Evolutionary conservation across 2,888 invertebrate species (phyloP).

Genomic region (Helicoverpa assulta): DNA sequence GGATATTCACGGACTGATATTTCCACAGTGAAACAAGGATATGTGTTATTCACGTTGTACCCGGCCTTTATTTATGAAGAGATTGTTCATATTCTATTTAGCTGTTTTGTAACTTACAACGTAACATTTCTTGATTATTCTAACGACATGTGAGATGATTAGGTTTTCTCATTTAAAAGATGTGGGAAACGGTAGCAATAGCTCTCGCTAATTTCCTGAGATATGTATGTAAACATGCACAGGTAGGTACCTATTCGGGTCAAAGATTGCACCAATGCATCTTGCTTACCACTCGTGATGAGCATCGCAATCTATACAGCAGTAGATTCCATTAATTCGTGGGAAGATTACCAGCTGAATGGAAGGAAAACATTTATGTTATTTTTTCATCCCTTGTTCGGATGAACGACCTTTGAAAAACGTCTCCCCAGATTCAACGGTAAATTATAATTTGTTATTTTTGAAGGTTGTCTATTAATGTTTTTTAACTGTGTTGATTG

Average conservation of each 20-base stretch:
- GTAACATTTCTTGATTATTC: slow-evolving; percentile 17
- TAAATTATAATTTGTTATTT: slow-evolving; percentile 25
- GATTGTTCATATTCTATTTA: not conserved
- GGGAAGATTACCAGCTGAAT: slow-evolving; percentile 33
- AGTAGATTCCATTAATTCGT: slow-evolving; percentile 30
- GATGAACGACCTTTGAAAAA: slow-evolving; percentile 17
- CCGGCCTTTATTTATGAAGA: too few relatives aligned
- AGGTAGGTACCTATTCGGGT: slow-evolving; percentile 35
- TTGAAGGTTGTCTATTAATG: slow-evolving; percentile 4
- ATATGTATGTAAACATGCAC: slow-evolving; percentile 32
- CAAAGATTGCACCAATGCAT: slow-evolving; percentile 35
- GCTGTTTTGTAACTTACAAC: not conserved
- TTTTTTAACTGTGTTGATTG: slow-evolving; percentile 1
- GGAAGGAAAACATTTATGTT: slow-evolving; percentile 32
- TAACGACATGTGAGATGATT: slow-evolving; percentile 41
- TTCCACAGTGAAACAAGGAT: not conserved
- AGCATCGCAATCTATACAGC: slow-evolving; percentile 32
- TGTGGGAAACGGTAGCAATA: slow-evolving; percentile 44
- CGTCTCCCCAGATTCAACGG: slow-evolving; percentile 9
- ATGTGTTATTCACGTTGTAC: not conserved
- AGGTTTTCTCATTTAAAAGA: slow-evolving; percentile 28
- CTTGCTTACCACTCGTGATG: slow-evolving; percentile 27
- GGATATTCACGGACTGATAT: not conserved
- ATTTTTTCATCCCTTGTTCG: slow-evolving; percentile 33
- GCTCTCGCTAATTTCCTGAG: slow-evolving; percentile 33